Base-by-base conservation (phyloP, 2,113 vertebrate genomes). In the Struthio camelus region DNA sequence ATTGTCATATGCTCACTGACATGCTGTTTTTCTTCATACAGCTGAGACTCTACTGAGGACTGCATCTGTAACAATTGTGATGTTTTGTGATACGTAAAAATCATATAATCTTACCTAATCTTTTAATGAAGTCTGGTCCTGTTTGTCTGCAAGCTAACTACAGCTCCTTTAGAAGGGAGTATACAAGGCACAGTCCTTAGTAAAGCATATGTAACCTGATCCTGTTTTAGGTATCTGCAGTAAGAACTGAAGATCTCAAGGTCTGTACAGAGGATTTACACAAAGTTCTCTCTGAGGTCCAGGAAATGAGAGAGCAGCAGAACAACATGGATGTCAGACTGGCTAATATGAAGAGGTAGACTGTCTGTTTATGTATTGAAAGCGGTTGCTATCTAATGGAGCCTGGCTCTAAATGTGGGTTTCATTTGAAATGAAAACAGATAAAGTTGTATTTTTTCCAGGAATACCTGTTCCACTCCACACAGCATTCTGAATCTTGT, bases 311-410 rank as follows among this genome's bases (percentile, higher is more conserved):
- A 58, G 95, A 97, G 75, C 97, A 97, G 70, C 97, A 98, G 66
- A 96, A 40, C 62, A 97, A 93, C 73, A 96, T 98, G 97, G 96
- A 98, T 62, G 40, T 77, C 84, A 97, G 93, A 77, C 94, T 98
- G 93, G 94, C 86, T 56, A 97, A 94, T 93, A 96, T 98, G 97
- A 98, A 97, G 92, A 97, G 97, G 97, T 98, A 94, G 69, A 84
- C 93, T 7, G 0, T 72, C 62, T 72, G 53, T 80, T 90, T 90
- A 17, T 1, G 5, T 20, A 5, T 22, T 86, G 44, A 92, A 46
- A 80, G 84, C 73, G 69, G 85, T 53, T 80, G 93, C 1, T 59
- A 15, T 80, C 54, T 93, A n/a, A 61, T 59, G 53, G 92, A 96
- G 36, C 40, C 77, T 82, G 73, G 64, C 76, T 86, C 32, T 94